phyloP scores from a whole-genome alignment of 2,113 vertebrate species.

The Syngnathus typhle region DNA sequence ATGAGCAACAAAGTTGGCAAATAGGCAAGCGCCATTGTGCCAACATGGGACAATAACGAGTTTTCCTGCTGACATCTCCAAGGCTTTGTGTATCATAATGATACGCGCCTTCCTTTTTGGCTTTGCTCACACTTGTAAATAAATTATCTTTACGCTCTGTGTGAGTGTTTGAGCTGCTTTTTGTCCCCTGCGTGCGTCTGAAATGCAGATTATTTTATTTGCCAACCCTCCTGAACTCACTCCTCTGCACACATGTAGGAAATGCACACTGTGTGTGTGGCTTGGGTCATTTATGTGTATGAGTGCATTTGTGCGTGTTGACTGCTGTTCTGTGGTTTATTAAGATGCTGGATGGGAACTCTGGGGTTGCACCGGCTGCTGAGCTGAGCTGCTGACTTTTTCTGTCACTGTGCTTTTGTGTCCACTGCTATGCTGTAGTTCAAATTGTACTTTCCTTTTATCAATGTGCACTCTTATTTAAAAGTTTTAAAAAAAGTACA shows the following conservation, averaged over 20 bases:
- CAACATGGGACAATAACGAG: conserved; percentile 64
- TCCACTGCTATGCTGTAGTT: conserved; percentile 10
- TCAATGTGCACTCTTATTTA: conserved; percentile 10
- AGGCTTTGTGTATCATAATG: conserved; percentile 25
- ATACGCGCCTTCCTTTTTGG: conserved; percentile 53
- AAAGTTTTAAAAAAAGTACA: background rate
- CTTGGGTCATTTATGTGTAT: conserved; percentile 51
- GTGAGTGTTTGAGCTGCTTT: conserved; percentile 31
- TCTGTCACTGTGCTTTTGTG: conserved; percentile 10
- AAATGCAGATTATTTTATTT: conserved; percentile 67
- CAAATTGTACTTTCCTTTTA: conserved; percentile 25
- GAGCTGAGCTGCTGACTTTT: conserved; percentile 21
- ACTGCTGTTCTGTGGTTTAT: conserved; percentile 69
- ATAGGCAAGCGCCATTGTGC: conserved; percentile 52
- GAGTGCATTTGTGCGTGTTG: conserved; percentile 38
- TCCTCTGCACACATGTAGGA: background rate
- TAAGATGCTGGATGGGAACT: conserved; percentile 65
- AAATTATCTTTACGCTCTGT: conserved; percentile 66
- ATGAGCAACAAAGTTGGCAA: conserved; percentile 36
- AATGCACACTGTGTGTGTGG: conserved; percentile 25
- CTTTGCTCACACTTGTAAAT: conserved; percentile 55
- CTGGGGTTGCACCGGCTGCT: conserved; percentile 51
- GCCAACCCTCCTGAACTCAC: conserved; percentile 55
- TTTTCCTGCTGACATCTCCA: conserved; percentile 50
- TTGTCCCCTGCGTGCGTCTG: conserved; percentile 57